Evolutionary conservation across 2,113 vertebrate genomes (phyloP).

Genomic region (Astur gentilis): DNA sequence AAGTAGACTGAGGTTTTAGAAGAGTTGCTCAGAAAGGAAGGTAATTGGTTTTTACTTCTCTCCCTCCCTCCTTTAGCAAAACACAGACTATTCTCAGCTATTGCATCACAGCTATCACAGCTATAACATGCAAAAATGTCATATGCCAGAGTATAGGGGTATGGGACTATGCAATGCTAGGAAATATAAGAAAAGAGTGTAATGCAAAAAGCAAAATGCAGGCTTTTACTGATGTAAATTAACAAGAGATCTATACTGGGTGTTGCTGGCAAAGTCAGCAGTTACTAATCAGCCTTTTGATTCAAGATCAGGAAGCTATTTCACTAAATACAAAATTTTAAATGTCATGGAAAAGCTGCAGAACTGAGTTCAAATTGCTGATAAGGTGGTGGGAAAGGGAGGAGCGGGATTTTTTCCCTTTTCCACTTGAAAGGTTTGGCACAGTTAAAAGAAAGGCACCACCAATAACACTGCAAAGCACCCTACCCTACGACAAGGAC

Average conservation of each 20-base stretch:
- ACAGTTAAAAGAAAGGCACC: neutral
- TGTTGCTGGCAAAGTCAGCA: neutral
- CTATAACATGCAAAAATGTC: neutral
- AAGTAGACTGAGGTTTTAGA: accelerated
- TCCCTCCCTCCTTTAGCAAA: neutral
- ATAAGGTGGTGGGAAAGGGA: neutral
- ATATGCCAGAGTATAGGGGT: no score
- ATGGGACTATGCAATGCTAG: neutral
- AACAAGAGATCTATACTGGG: neutral
- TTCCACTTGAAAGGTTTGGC: neutral
- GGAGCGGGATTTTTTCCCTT: neutral
- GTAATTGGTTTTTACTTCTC: neutral
- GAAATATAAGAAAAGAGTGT: neutral
- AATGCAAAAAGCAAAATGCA: neutral
- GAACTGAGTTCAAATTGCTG: neutral
- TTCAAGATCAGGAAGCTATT: neutral
- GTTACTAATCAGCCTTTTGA: neutral
- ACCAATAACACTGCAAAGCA: neutral
- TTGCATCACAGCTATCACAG: neutral
- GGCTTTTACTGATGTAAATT: neutral
- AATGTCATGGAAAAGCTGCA: neutral
- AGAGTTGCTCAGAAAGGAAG: neutral
- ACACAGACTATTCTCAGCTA: neutral
- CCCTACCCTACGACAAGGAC: neutral
- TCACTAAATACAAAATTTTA: neutral